Evolutionary conservation across 1,140 invertebrate species (phyloP), one percentile per base, ranked within the genome.

Genomic region (Branchinecta lindahli): DNA sequence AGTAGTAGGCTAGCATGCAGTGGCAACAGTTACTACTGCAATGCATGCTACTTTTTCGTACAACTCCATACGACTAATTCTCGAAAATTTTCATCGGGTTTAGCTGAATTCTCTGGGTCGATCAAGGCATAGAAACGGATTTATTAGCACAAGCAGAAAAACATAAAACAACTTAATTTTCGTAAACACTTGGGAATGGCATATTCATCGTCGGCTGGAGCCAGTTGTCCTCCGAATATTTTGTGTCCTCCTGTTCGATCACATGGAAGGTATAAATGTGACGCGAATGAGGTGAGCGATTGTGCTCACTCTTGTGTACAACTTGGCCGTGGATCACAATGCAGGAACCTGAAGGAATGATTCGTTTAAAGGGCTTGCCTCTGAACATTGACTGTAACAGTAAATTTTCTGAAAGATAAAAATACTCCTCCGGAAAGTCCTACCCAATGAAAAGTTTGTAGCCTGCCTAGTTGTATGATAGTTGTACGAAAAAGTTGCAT

Each of bases 221-320:
- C 94, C 94, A 96, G 75, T 96, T 97, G 2, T 91, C 84, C 71
- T 85, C 79, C 0, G 88, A 86, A 78, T 89, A 98, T 69, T 83
- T 81, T 0, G 86, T 87, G 65, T 87, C 80, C 15, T 87, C 80
- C 68, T 85, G 85, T 78, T 98, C 95, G 68, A 92, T 84, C 0
- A 96, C 84, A 79, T 99, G 96, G 78, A 96, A 97, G 7, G 95
- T 97, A 79, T 98, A 98, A 5, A 91, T 91, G 74, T 94, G 89
- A 69, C 96, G 84, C n/a, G 91, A 88, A 69, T 86, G 85, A 0
- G 84, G 75, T 0, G 92, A 96, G 69, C 81, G 85, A 78, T 98
- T 99, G 8, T 83, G 79, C 65, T 90, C 88, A 76, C 94, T 98
- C 76, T 88, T 90, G 77, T 98, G 96, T 0, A 97, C 88, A 3